A percentile compares a stretch with the other conserved stretches of the same genome.
Conservation (phyloP, 2,888 invertebrate species). For the Drosophila planitibia region DNA sequence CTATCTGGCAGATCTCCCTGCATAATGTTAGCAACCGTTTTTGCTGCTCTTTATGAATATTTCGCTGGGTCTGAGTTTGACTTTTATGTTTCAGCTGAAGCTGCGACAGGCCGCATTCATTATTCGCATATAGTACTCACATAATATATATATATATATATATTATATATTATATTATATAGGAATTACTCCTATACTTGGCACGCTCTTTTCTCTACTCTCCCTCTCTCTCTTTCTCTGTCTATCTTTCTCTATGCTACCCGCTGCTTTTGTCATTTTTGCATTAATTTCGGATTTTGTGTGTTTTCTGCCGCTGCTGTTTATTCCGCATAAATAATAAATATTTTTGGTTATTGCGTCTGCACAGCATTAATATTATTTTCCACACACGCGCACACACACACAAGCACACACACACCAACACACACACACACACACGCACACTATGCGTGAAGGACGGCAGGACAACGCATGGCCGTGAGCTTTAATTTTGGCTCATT, state of each 20-base stretch:
- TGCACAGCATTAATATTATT: slow-evolving; percentile 79
- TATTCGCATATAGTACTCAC: slow-evolving; percentile 56
- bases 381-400: slow-evolving; percentile 40
- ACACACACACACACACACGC: slow-evolving; percentile 3
- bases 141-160: slow-evolving; percentile 9
- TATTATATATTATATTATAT: slow-evolving; percentile 21
- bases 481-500: slow-evolving; percentile 79
- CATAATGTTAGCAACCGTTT: slow-evolving; percentile 60
- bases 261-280: slow-evolving; percentile 79
- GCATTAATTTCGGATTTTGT: slow-evolving; percentile 79
- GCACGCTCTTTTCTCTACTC: slow-evolving; percentile 41
- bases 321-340: slow-evolving; percentile 81
- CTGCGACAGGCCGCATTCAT: slow-evolving; percentile 59
- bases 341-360: slow-evolving; percentile 81
- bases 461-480: slow-evolving; percentile 58
- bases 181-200: slow-evolving; percentile 10
- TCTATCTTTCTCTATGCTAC: slow-evolving; percentile 35
- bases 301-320: slow-evolving; percentile 68
- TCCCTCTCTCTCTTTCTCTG: not conserved
- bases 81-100: slow-evolving; percentile 59
- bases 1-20: slow-evolving; percentile 66
- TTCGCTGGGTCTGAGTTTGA: slow-evolving; percentile 56
- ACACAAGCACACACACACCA: slow-evolving; percentile 3
- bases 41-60: slow-evolving; percentile 75
- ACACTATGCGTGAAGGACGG: slow-evolving; percentile 54